phyloP scores from a whole-genome alignment of 2,797 vertebrate genomes.

The Macroramphosus scolopax region DNA sequence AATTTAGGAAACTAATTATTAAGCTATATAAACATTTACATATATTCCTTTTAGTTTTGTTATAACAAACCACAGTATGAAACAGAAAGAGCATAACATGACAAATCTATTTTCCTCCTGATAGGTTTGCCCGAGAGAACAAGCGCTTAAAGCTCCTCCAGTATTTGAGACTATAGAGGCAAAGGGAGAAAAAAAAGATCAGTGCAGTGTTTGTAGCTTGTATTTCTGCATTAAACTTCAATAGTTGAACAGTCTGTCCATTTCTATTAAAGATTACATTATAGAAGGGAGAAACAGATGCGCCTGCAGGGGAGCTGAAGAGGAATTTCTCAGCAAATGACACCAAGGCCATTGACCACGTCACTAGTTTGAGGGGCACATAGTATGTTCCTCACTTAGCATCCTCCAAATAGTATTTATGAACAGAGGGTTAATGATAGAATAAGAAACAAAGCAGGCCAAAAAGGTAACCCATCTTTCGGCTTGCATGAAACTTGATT shows the following conservation, averaged over 20 bases:
- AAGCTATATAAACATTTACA: no score
- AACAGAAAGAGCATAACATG: slow-evolving; percentile 7
- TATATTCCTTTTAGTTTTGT: no score
- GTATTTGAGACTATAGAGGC: no score
- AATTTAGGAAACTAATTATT: no score
- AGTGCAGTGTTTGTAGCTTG: no score
- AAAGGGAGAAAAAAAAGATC: no score
- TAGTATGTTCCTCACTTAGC: slow-evolving; percentile 36
- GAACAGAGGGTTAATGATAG: slow-evolving; percentile 38
- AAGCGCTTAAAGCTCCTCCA: slow-evolving; percentile 7
- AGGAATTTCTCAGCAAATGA: slow-evolving; percentile 38
- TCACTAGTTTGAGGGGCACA: slow-evolving; percentile 20
- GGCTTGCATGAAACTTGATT: slow-evolving; percentile 47
- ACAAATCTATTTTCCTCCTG: slow-evolving; percentile 4
- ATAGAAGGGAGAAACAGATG: neutral
- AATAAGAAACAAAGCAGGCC: slow-evolving; percentile 55
- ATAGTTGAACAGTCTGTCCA: slow-evolving; percentile 6
- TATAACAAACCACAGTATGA: neutral
- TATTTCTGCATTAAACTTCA: slow-evolving; percentile 10
- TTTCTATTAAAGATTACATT: slow-evolving; percentile 16
- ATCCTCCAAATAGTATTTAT: slow-evolving; percentile 45
- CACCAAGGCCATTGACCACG: slow-evolving; percentile 45
- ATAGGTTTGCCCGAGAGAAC: slow-evolving; percentile 8
- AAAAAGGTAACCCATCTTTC: slow-evolving; percentile 51
- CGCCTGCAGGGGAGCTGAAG: slow-evolving; percentile 7